A percentile compares a stretch with the other conserved stretches of the same genome.
Evolutionary conservation across 2,113 vertebrate species (phyloP).

Genomic region (Himantopus leucocephalus): DNA sequence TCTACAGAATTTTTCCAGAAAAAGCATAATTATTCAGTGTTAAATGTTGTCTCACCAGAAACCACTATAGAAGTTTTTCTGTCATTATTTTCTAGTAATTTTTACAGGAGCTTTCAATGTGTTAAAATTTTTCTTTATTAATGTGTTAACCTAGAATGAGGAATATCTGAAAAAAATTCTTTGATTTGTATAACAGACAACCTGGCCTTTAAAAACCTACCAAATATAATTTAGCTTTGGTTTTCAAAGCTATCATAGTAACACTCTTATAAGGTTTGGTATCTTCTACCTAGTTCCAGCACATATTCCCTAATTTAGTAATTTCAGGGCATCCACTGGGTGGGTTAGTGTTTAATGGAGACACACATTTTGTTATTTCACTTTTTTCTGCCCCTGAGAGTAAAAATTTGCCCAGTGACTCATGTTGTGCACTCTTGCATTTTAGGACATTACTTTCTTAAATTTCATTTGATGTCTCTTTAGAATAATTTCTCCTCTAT

Average conservation of each 20-base stretch:
- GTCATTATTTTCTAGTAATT: neutral
- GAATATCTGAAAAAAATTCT: neutral
- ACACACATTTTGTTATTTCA: neutral
- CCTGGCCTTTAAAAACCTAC: neutral
- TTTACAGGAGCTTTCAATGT: neutral
- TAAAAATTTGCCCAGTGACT: neutral
- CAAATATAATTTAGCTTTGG: neutral
- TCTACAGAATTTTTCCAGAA: neutral
- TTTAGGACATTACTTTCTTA: neutral
- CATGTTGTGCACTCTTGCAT: neutral
- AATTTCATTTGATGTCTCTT: neutral
- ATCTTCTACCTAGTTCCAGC: neutral
- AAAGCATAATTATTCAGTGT: neutral
- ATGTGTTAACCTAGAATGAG: neutral
- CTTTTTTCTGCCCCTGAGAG: neutral
- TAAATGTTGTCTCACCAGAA: neutral
- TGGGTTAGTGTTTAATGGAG: neutral
- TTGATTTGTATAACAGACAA: neutral
- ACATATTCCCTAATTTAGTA: neutral
- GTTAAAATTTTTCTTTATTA: neutral
- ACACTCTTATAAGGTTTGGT: neutral
- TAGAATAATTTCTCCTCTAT: neutral
- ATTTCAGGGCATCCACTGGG: neutral
- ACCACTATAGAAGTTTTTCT: neutral
- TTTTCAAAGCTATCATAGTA: neutral